Conservation (phyloP, 1,140 invertebrate genomes). For the Atta cephalotes region DNA sequence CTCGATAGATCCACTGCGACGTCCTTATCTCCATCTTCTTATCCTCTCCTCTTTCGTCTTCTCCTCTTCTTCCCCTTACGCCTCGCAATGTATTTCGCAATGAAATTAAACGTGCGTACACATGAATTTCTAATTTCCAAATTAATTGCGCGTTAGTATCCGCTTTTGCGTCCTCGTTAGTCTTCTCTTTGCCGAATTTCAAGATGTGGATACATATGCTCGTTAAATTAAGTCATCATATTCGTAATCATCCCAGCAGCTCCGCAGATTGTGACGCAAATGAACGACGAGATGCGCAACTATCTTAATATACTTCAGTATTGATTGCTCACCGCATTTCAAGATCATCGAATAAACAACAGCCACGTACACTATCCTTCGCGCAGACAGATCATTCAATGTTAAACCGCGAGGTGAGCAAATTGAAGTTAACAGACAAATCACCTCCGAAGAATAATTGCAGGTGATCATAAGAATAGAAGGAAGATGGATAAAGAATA, state of each 20-base stretch:
- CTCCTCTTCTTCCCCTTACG: neutral
- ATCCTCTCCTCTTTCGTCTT: neutral
- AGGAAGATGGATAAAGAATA: too few species aligned
- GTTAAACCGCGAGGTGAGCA: neutral
- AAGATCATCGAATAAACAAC: neutral
- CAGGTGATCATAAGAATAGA: too few species aligned
- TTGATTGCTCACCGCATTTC: conserved; percentile 13
- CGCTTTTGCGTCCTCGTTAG: conserved; percentile 28
- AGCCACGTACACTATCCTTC: neutral
- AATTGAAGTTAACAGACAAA: neutral
- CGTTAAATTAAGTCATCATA: conserved; percentile 46
- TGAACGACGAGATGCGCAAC: conserved; percentile 8
- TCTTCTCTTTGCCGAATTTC: conserved; percentile 28
- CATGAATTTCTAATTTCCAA: conserved; percentile 42
- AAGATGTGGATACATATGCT: conserved; percentile 8
- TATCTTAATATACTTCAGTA: neutral
- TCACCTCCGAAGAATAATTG: neutral
- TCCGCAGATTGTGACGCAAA: neutral
- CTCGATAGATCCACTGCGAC: conserved; percentile 16
- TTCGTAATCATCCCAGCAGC: conserved; percentile 4
- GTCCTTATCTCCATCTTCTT: neutral
- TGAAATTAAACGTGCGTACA: conserved; percentile 21
- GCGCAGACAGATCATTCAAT: neutral
- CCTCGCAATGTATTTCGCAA: conserved; percentile 52
- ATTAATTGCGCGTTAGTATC: conserved; percentile 27